phyloP scores from a whole-genome alignment of 1,140 invertebrate genomes.

The Sweltsa coloradensis region DNA sequence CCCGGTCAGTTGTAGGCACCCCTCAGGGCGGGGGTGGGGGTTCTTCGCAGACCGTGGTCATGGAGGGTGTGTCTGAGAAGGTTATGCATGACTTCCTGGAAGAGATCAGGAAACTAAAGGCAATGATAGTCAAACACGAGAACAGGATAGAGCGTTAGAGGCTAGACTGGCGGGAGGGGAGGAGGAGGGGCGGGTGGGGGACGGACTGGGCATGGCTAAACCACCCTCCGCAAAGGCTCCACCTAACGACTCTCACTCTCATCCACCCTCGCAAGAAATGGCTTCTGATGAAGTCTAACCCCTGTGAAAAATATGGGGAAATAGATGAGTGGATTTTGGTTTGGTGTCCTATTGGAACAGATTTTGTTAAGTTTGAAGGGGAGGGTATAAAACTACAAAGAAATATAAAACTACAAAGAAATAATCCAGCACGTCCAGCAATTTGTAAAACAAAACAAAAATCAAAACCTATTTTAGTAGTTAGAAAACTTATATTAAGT shows the following conservation, averaged over 20 bases:
- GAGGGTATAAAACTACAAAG: no score
- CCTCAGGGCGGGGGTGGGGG: neutral
- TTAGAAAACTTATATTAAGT: no score
- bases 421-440: no score
- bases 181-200: slow-evolving; percentile 6
- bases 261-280: slow-evolving; percentile 28
- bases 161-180: slow-evolving; percentile 26
- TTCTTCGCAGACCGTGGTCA: neutral
- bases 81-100: slow-evolving; percentile 69
- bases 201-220: neutral
- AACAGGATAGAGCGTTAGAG: slow-evolving; percentile 69
- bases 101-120: slow-evolving; percentile 82
- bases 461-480: no score
- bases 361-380: no score
- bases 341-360: no score
- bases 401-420: no score
- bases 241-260: slow-evolving; percentile 48
- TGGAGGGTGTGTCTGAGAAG: slow-evolving; percentile 20
- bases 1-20: neutral
- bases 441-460: no score
- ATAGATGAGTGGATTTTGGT: no score
- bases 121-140: slow-evolving; percentile 89
- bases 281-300: slow-evolving; percentile 18
- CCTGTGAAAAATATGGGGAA: no score
- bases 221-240: slow-evolving; percentile 15